Conservation (phyloP, 2,888 invertebrate genomes). For the Zaprionus obscuricornis region DNA sequence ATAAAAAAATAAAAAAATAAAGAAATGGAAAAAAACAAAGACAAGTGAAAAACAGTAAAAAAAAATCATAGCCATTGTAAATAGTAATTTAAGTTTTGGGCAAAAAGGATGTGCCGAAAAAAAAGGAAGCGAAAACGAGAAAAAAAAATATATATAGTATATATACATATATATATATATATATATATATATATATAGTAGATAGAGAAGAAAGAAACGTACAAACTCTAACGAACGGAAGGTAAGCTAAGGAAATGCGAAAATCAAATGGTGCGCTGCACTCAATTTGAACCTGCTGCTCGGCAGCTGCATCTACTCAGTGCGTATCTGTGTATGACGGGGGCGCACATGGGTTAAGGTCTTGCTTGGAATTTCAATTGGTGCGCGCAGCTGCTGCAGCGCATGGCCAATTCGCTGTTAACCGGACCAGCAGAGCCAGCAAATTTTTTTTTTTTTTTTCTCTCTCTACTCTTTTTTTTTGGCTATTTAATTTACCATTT, state of each 20-base stretch:
- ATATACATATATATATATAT: too few relatives aligned
- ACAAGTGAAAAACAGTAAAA: slow-evolving; percentile 49
- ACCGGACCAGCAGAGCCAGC: slow-evolving; percentile 23
- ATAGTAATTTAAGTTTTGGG: slow-evolving; percentile 75
- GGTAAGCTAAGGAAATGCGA: slow-evolving; percentile 72
- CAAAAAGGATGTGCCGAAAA: slow-evolving; percentile 61
- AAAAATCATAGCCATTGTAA: slow-evolving; percentile 73
- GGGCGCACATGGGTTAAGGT: slow-evolving; percentile 53
- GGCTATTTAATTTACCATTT: slow-evolving; percentile 78
- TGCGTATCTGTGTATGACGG: neutral
- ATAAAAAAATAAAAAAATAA: slow-evolving; percentile 21
- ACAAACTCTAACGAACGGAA: slow-evolving; percentile 65
- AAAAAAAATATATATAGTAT: too few relatives aligned
- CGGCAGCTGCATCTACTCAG: slow-evolving; percentile 8
- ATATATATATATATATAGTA: too few relatives aligned
- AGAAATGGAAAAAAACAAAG: too few relatives aligned
- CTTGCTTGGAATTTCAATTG: slow-evolving; percentile 39
- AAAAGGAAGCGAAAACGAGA: slow-evolving; percentile 7
- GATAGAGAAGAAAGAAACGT: slow-evolving; percentile 3
- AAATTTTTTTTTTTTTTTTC: slow-evolving; percentile 5
- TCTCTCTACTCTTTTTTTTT: slow-evolving; percentile 48
- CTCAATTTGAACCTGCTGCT: slow-evolving; percentile 35
- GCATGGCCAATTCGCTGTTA: slow-evolving; percentile 49
- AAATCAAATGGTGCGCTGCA: slow-evolving; percentile 71
- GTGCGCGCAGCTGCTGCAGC: slow-evolving; percentile 70